Percentiles rank a stretch among this genome's conserved stretches.
Evolutionary conservation across 2,113 vertebrate species (phyloP).

Genomic region (Pantherophis guttatus): DNA sequence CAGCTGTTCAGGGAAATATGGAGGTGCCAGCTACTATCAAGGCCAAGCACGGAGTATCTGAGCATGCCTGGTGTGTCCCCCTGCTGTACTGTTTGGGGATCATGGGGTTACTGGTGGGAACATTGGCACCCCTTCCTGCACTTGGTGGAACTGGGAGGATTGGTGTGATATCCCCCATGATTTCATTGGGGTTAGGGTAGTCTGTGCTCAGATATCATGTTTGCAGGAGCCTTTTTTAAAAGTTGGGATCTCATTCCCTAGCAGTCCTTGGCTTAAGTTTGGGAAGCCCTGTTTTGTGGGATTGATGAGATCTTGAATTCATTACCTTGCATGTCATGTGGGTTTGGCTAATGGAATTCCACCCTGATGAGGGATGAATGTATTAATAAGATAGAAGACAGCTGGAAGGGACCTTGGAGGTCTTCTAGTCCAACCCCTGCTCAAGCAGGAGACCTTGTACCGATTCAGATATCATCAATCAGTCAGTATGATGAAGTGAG

Average conservation of each 20-base stretch:
- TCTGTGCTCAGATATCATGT: background rate
- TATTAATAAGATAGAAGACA: background rate
- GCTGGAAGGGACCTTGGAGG: background rate
- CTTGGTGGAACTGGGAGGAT: background rate
- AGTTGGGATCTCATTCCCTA: background rate
- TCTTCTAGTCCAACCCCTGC: background rate
- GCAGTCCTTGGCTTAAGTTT: background rate
- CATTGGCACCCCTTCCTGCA: background rate
- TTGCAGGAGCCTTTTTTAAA: background rate
- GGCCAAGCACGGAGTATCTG: background rate
- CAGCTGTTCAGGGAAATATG: background rate
- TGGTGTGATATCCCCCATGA: background rate
- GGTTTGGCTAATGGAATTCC: background rate
- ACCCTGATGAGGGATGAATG: background rate
- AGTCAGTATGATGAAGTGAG: background rate
- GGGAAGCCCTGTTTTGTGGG: background rate
- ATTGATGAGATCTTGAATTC: background rate
- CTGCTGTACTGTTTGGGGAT: background rate
- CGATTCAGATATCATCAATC: background rate
- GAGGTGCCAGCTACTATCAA: background rate
- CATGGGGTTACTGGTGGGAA: no score
- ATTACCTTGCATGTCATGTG: background rate
- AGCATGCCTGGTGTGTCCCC: background rate
- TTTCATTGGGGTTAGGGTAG: background rate
- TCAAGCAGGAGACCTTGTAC: background rate